These are phyloP conservation scores for Eulemur macaco DNA, from an alignment of 2,113 vertebrate genomes.

Conservation along the genomic window DNA sequence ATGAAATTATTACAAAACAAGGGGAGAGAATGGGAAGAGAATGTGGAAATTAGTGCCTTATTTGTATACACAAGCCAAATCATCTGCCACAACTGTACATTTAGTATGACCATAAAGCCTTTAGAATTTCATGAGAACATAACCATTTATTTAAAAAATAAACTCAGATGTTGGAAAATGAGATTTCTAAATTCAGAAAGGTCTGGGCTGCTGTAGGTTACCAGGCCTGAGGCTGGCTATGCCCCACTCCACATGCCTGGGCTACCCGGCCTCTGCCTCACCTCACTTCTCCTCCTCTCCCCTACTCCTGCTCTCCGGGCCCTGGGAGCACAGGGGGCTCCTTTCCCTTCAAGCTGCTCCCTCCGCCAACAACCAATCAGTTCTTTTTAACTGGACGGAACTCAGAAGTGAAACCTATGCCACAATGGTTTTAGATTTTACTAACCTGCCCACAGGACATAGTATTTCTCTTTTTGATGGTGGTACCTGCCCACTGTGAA, in stretches of 20 bases:
- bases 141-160: background rate
- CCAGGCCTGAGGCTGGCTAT: background rate
- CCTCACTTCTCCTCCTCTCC: background rate
- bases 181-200: background rate
- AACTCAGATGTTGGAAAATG: background rate
- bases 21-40: background rate
- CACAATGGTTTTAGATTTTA: too few species aligned
- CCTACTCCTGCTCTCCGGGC: background rate
- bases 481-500: background rate
- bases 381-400: background rate
- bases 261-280: background rate
- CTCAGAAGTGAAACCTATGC: background rate
- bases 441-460: background rate
- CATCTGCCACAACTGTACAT: background rate
- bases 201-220: background rate
- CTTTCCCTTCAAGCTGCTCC: background rate
- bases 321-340: too few species aligned
- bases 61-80: background rate
- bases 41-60: background rate
- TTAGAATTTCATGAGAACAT: background rate
- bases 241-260: too few species aligned
- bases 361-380: background rate
- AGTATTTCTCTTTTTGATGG: background rate
- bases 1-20: background rate
- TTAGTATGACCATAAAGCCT: background rate